These are phyloP conservation scores for Cettia cetti DNA, from an alignment of 2,113 vertebrate species.

Conservation along the genomic window DNA sequence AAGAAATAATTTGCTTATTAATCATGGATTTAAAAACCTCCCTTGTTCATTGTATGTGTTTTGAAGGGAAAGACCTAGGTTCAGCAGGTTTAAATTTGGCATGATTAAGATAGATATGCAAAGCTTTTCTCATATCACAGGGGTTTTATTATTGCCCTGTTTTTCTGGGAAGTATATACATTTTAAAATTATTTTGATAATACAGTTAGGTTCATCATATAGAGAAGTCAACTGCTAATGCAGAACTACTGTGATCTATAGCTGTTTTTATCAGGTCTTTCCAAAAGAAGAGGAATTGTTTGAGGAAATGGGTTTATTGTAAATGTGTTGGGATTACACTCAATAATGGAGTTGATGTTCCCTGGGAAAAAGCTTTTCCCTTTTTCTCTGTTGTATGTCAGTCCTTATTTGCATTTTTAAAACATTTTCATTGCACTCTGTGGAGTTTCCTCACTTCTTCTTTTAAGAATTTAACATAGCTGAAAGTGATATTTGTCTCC, in stretches of 20 bases:
- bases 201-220: background rate
- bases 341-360: constrained; percentile 18
- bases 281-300: background rate
- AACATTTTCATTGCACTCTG: constrained; percentile 52
- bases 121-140: background rate
- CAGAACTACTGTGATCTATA: background rate
- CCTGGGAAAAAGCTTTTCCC: background rate
- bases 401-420: constrained; percentile 56
- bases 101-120: background rate
- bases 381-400: constrained; percentile 19
- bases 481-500: constrained; percentile 40
- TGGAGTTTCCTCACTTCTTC: constrained; percentile 28
- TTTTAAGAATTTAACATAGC: constrained; percentile 20
- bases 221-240: background rate
- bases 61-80: constrained; percentile 38
- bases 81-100: constrained; percentile 50
- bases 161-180: background rate
- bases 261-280: constrained; percentile 1
- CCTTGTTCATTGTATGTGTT: constrained; percentile 13
- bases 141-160: background rate
- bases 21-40: constrained; percentile 30
- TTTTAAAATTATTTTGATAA: background rate
- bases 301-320: background rate
- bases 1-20: constrained; percentile 64
- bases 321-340: background rate